Evolutionary conservation across 2,888 invertebrate genomes (phyloP).

Genomic region (Clanis bilineata): DNA sequence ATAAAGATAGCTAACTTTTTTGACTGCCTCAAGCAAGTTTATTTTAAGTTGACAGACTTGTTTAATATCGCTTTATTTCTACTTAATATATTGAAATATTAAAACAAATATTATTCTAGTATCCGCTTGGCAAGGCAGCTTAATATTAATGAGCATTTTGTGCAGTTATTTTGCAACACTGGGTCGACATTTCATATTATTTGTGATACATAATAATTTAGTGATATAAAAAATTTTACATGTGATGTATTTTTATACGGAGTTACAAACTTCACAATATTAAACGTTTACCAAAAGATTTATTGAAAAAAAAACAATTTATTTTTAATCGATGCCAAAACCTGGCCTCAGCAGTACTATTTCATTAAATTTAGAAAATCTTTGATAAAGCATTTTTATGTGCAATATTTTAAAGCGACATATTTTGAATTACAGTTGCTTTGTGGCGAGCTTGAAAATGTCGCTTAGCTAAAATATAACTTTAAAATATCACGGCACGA

Average conservation of each 20-base stretch:
- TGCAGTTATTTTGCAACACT: neutral
- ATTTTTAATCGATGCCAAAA: neutral
- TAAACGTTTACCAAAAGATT: conserved; percentile 18
- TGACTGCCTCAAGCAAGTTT: neutral
- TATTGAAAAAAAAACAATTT: neutral
- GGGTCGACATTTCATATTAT: conserved; percentile 9
- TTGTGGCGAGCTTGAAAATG: neutral
- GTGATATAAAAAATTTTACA: conserved; percentile 21
- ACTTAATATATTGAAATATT: neutral
- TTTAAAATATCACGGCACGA: neutral
- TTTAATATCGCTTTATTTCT: neutral
- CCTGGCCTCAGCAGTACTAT: no score
- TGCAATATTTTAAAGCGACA: neutral
- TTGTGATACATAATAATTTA: conserved; percentile 13
- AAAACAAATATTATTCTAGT: no score
- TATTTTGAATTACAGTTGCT: neutral
- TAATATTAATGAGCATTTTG: neutral
- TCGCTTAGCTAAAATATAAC: neutral
- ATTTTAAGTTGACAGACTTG: neutral
- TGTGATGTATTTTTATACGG: conserved; percentile 52
- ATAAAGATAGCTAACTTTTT: neutral
- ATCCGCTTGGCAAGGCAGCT: neutral
- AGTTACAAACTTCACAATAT: conserved; percentile 31
- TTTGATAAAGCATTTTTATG: neutral
- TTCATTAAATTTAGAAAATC: neutral